Conservation (phyloP, 2,113 vertebrate genomes). For the Crotalus tigris region DNA sequence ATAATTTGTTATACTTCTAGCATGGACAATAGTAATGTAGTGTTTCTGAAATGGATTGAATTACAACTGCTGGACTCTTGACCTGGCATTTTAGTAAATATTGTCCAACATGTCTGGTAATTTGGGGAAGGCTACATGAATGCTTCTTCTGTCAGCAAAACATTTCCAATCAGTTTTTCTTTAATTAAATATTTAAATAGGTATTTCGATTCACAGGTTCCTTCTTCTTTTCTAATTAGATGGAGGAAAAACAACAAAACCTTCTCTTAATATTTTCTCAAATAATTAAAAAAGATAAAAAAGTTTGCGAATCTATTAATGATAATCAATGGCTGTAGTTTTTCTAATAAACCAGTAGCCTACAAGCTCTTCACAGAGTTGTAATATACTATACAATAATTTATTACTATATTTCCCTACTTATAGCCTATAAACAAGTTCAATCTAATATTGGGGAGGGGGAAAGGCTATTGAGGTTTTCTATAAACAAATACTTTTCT, state of each 20-base stretch:
- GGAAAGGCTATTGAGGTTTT: background rate
- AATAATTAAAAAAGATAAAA: constrained; percentile 31
- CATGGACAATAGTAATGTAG: background rate
- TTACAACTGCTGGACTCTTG: background rate
- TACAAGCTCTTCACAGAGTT: constrained; percentile 38
- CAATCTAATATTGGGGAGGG: background rate
- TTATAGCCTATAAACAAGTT: background rate
- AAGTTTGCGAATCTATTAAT: constrained; percentile 39
- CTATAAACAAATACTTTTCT: background rate
- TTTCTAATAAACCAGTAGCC: constrained; percentile 34
- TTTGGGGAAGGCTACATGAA: background rate
- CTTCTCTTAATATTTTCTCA: constrained; percentile 11
- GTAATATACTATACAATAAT: background rate
- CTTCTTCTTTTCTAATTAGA: constrained; percentile 14
- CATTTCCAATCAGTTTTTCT: background rate
- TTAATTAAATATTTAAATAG: background rate
- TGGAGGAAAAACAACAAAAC: constrained; percentile 25
- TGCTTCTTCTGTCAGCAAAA: background rate
- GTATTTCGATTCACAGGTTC: background rate
- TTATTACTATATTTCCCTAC: background rate
- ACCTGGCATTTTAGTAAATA: background rate
- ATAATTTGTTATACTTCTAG: background rate
- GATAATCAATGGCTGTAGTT: background rate
- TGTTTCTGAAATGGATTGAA: background rate
- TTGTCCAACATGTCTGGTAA: background rate